A percentile compares a stretch with the other conserved stretches of the same genome.
Evolutionary conservation across 1,140 invertebrate species (phyloP).

Genomic region (Drosophila rufa): DNA sequence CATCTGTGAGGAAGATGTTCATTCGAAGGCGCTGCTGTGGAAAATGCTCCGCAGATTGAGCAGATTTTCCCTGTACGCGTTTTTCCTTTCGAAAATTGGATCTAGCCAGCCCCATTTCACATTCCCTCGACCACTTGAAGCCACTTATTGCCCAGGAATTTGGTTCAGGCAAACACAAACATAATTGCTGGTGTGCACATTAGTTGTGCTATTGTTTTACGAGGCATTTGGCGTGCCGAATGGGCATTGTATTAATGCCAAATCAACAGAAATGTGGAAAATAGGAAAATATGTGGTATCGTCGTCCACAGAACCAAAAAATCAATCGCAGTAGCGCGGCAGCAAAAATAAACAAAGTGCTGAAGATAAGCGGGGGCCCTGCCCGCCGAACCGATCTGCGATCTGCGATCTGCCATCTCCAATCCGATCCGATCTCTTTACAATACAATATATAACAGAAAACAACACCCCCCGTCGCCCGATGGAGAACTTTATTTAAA

Average conservation of each 20-base stretch:
- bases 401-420: constrained; percentile 2
- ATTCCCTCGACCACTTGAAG: constrained; percentile 28
- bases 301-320: constrained; percentile 15
- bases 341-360: constrained; percentile 52
- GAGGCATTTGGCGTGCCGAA: constrained; percentile 45
- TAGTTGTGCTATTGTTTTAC: constrained; percentile 30
- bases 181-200: constrained; percentile 44
- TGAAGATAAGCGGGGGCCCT: constrained; percentile 51
- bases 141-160: constrained; percentile 48
- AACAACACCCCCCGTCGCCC: not conserved
- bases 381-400: constrained; percentile 5
- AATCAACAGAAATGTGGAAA: constrained; percentile 60
- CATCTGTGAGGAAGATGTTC: constrained; percentile 57
- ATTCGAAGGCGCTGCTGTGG: constrained; percentile 26
- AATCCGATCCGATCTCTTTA: constrained; percentile 7
- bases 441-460: constrained; percentile 7
- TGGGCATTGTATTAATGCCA: constrained; percentile 65
- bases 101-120: constrained; percentile 1
- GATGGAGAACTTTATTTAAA: constrained; percentile 35
- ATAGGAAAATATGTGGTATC: constrained; percentile 57
- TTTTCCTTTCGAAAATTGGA: constrained; percentile 27
- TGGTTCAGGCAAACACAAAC: constrained; percentile 25
- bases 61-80: constrained; percentile 21
- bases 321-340: constrained; percentile 11
- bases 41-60: constrained; percentile 27